phyloP scores from a whole-genome alignment of 1,140 invertebrate genomes.

The Pogonognathellus flavescens region DNA sequence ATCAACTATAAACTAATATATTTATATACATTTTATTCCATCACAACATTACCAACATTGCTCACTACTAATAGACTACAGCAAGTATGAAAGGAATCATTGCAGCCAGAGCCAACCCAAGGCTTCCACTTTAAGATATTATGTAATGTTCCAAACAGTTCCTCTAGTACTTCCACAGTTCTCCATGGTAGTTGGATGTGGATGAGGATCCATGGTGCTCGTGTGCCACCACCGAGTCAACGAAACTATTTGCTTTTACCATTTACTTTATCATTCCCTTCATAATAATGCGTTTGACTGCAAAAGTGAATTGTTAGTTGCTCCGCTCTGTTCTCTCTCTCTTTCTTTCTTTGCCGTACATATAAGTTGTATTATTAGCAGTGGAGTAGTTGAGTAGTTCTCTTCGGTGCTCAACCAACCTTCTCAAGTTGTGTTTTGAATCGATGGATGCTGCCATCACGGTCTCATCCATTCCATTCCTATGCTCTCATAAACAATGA shows the following conservation, averaged over 20 bases:
- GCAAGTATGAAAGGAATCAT: neutral
- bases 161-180: too few species aligned
- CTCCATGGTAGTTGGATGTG: too few species aligned
- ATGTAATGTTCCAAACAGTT: too few species aligned
- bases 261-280: too few species aligned
- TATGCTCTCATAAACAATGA: conserved; percentile 49
- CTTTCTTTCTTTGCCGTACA: too few species aligned
- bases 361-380: too few species aligned
- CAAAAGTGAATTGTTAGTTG: neutral
- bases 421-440: neutral
- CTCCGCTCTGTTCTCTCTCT: neutral
- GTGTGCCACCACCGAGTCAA: too few species aligned
- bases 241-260: too few species aligned
- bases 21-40: conserved; percentile 8
- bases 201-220: too few species aligned
- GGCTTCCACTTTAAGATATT: too few species aligned
- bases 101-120: neutral
- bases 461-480: conserved; percentile 23
- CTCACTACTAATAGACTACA: neutral
- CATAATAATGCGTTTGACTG: conserved; percentile 15
- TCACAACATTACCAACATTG: neutral
- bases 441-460: neutral
- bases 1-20: conserved; percentile 32
- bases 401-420: too few species aligned
- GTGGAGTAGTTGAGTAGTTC: too few species aligned